Evolutionary conservation across 2,888 invertebrate species (phyloP), one percentile per base, ranked within the genome.

Genomic region (Gisinianus flammeolus): DNA sequence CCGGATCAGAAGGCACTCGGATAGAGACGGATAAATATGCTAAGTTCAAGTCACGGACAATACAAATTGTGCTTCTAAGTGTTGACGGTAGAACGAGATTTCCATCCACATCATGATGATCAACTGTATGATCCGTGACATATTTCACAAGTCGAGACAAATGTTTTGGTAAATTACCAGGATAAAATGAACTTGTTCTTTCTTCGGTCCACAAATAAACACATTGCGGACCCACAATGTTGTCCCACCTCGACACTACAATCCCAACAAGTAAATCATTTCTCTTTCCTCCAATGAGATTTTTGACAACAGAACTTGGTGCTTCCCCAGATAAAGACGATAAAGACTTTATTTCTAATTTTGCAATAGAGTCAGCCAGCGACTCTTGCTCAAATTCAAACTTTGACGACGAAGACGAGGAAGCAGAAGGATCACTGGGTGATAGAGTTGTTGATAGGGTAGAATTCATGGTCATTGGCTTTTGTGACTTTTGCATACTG

Each of bases 171-270:
- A 84, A 71, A 72, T 78, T 79, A 1, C 35, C 64, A 12, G 84
- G 84, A 70, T 83, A 82, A 76, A 83, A 84, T 1, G 79, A 72
- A 68, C 83, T 82, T 6, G 84, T 83, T 31, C 79, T 30, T 35
- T 83, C 84, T 68, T 85, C 84, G 16, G 83, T 83, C 84, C 84
- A 85, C 10, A 83, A 64, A 66, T 85, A 85, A 2, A 81, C 80
- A 44, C 83, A 83, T 71, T 85, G 84, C 5, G 84, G 84, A 4
- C 84, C 84, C 1, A 85, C 83, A 62, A 85, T 83, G 62, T 85
- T 85, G 44, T 83, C 83, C 84, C 84, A 85, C 10, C 82, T 74
- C 3, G 82, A 83, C 0, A 85, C 83, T 0, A 85, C 83, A 33
- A 83, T 76, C 3, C 83, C 83, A 6, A 81, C 78, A 19, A 83